Evolutionary conservation across 2,113 vertebrate species (phyloP), one percentile per base, ranked within the genome.

Genomic region (Ptychochromis oligacanthus): DNA sequence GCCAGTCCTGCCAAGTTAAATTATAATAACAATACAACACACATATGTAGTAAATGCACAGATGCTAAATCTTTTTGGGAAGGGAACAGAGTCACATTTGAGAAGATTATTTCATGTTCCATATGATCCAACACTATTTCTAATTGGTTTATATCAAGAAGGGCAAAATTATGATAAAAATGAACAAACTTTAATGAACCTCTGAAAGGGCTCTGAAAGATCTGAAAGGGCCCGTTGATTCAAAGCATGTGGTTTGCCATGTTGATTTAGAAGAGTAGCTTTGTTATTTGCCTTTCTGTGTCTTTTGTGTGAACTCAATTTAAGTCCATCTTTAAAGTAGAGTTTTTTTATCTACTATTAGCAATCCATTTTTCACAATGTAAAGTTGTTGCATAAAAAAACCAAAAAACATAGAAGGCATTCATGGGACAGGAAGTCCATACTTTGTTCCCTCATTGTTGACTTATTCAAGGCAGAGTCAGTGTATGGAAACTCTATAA

Each of bases 251-350:
- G 11, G 40, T 3, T 26, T 26, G 62, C 1, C 13, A 24, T 43
- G 38, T 26, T 67, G 64, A 46, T 46, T 26, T 18, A 67, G 64
- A 22, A 26, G 64, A 26, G 61, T 0, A 64, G 61, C 15, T 64
- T 64, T 64, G 40, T 64, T 43, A 36, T 43, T 65, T 43, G 62
- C 14, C 61, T 64, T 65, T 65, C n/a, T 65, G 5, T 34, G 40
- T 38, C 36, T 43, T 12, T 65, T 65, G n/a, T 65, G 40, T 65
- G n/a, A n/a, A n/a, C n/a, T n/a, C n/a, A n/a, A n/a, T n/a, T 38
- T 38, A 7, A 38, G 10, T 38, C 36, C 8, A 38, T 38, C 8
- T 40, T 40, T 40, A 40, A 40, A 40, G 38, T 3, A n/a, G n/a
- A n/a, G n/a, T n/a, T n/a, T n/a, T 10, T 10, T 40, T 10, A 40